Percentiles rank a stretch among this genome's conserved stretches.
Conservation (phyloP, 2,888 invertebrate genomes). For the Pogonocherus hispidulus region DNA sequence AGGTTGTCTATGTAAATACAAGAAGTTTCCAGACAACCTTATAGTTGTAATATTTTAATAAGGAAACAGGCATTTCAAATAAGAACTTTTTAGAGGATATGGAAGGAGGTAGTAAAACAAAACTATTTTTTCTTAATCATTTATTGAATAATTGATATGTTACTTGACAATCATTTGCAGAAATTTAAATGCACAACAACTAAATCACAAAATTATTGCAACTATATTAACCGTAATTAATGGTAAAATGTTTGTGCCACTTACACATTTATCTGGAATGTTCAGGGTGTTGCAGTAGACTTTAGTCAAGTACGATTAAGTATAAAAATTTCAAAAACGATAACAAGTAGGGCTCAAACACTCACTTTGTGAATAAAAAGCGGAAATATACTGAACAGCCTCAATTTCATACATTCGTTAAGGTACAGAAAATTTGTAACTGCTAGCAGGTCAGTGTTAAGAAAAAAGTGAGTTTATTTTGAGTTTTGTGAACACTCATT, state of each 20-base stretch:
- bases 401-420: slow-evolving; percentile 11
- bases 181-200: slow-evolving; percentile 51
- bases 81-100: too few relatives aligned
- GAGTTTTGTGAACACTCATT: neutral
- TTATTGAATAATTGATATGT: slow-evolving; percentile 52
- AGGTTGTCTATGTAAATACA: too few relatives aligned
- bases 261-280: slow-evolving; percentile 54
- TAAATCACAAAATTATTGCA: slow-evolving; percentile 55
- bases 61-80: too few relatives aligned
- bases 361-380: slow-evolving; percentile 16
- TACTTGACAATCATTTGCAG: slow-evolving; percentile 54
- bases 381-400: slow-evolving; percentile 7
- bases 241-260: slow-evolving; percentile 48
- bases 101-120: neutral
- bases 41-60: too few relatives aligned
- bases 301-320: slow-evolving; percentile 24
- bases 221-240: slow-evolving; percentile 43
- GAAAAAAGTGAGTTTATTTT: neutral
- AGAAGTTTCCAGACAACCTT: too few relatives aligned
- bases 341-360: slow-evolving; percentile 29
- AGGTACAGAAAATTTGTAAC: slow-evolving; percentile 20
- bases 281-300: slow-evolving; percentile 33
- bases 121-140: slow-evolving; percentile 17
- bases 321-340: slow-evolving; percentile 26
- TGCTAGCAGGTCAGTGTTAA: neutral